A percentile compares a stretch with the other conserved stretches of the same genome.
These are phyloP conservation scores for Lophochroa leadbeateri DNA, from an alignment of 2,113 vertebrate species.

Conservation along the genomic window DNA sequence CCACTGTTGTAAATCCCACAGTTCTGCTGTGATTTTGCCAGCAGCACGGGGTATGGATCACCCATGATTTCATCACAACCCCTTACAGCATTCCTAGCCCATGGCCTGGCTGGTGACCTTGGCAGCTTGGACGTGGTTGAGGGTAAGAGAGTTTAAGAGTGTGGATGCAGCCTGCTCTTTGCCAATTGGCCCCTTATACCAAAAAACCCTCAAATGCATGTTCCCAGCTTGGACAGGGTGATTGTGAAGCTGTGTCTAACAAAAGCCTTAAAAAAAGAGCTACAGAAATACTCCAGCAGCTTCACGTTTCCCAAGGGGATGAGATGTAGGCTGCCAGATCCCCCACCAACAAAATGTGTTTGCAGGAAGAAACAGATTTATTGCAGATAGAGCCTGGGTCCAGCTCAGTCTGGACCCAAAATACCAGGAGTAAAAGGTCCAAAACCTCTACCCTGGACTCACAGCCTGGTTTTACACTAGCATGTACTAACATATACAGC, in stretches of 20 bases:
- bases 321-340: background rate
- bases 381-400: background rate
- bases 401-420: background rate
- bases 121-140: background rate
- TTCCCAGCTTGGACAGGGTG: background rate
- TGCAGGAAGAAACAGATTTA: background rate
- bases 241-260: background rate
- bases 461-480: background rate
- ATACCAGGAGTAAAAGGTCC: background rate
- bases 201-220: background rate
- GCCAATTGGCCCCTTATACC: background rate
- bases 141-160: background rate
- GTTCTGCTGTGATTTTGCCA: background rate
- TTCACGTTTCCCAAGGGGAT: rapidly evolving
- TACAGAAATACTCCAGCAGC: background rate
- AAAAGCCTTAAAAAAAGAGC: background rate
- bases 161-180: background rate
- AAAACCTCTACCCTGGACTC: background rate
- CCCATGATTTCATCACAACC: background rate
- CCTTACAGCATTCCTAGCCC: background rate
- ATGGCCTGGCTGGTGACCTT: background rate
- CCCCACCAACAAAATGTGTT: background rate
- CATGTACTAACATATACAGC: background rate
- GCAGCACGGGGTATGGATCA: background rate
- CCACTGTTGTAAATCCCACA: background rate